Evolutionary conservation across 2,888 invertebrate genomes (phyloP).

Genomic region (Ennomos quercinarius): DNA sequence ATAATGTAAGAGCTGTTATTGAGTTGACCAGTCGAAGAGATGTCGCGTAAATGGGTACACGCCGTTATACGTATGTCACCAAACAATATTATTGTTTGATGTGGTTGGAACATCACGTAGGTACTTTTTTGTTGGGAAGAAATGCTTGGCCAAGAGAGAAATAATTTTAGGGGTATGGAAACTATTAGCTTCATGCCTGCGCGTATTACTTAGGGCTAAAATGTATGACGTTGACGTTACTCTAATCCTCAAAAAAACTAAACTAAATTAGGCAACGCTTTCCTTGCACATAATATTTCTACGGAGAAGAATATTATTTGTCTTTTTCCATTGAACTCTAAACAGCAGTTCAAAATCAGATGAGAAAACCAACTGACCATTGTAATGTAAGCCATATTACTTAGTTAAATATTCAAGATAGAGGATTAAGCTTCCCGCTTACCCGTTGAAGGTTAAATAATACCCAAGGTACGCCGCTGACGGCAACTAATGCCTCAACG

Average conservation of each 20-base stretch:
- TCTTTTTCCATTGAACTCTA: too few relatives aligned
- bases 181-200: too few relatives aligned
- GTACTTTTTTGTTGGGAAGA: slow-evolving; percentile 36
- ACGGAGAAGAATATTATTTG: too few relatives aligned
- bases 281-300: too few relatives aligned
- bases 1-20: slow-evolving; percentile 42
- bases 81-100: slow-evolving; percentile 58
- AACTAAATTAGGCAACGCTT: too few relatives aligned
- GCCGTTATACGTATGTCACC: slow-evolving; percentile 79
- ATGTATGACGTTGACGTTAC: too few relatives aligned
- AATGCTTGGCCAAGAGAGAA: background rate
- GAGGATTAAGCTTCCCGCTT: slow-evolving; percentile 59
- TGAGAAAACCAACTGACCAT: too few relatives aligned
- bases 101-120: slow-evolving; percentile 50
- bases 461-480: slow-evolving; percentile 51
- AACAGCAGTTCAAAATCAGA: too few relatives aligned
- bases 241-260: too few relatives aligned
- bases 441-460: slow-evolving; percentile 72
- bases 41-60: slow-evolving; percentile 65
- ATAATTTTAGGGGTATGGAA: too few relatives aligned
- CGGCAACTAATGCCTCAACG: slow-evolving; percentile 57
- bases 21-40: slow-evolving; percentile 24
- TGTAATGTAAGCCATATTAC: too few relatives aligned
- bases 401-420: slow-evolving; percentile 50
- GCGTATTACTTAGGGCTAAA: too few relatives aligned